These are phyloP conservation scores for Tortricodes alternella DNA, from an alignment of 2,888 invertebrate species.

Conservation along the genomic window DNA sequence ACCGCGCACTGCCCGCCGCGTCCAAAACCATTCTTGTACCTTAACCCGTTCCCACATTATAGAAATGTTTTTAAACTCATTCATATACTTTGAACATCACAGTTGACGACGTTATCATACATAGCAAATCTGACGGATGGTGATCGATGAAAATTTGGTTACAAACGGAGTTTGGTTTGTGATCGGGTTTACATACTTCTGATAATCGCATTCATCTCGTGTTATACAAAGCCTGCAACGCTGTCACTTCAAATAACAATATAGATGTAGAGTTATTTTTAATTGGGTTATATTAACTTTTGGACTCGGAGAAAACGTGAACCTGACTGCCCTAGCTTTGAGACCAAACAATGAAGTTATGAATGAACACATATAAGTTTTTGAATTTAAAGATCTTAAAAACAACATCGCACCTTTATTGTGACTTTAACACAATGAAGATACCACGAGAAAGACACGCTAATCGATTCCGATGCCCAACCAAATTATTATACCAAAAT, in stretches of 20 bases:
- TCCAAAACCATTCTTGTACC: not conserved
- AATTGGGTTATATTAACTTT: not conserved
- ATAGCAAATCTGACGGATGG: constrained; percentile 46
- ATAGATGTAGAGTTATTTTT: not conserved
- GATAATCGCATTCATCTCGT: constrained; percentile 16
- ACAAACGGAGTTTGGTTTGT: constrained; percentile 21
- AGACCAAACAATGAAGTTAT: too few relatives aligned
- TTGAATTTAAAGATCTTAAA: too few relatives aligned
- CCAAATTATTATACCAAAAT: constrained; percentile 5
- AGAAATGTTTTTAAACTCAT: not conserved
- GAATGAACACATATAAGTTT: too few relatives aligned
- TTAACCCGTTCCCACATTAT: not conserved
- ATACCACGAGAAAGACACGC: not conserved
- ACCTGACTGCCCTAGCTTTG: too few relatives aligned
- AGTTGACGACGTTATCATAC: constrained; percentile 53
- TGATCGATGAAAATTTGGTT: constrained; percentile 48
- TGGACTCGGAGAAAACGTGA: too few relatives aligned
- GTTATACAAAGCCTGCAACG: not conserved
- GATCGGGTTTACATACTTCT: constrained; percentile 26
- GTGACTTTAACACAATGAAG: not conserved
- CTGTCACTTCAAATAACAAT: not conserved
- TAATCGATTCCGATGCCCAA: constrained; percentile 16
- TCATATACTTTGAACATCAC: constrained; percentile 37
- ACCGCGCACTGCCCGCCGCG: not conserved
- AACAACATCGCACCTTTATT: not conserved